A percentile compares a stretch with the other conserved stretches of the same genome.
Evolutionary conservation across 2,113 vertebrate genomes (phyloP).

Genomic region (Phocoena phocoena): DNA sequence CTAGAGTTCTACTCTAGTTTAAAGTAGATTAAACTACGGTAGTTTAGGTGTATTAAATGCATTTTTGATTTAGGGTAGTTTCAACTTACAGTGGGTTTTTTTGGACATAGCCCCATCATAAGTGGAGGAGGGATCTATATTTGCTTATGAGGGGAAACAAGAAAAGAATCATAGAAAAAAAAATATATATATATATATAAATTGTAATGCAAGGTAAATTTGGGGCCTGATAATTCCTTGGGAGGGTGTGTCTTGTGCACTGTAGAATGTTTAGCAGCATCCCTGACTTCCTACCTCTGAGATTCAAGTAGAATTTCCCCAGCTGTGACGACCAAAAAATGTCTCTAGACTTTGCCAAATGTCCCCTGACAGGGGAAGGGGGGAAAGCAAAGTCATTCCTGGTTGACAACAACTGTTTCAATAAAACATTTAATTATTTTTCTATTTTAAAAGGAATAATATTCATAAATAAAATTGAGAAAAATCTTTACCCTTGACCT

Average conservation of each 20-base stretch:
- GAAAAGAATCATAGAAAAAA: not conserved
- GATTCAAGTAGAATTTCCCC: not conserved
- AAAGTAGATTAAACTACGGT: not conserved
- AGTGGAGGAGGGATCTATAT: not conserved
- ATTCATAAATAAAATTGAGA: not conserved
- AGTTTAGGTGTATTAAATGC: not conserved
- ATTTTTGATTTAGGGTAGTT: not conserved
- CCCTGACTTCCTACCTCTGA: not conserved
- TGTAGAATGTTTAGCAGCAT: not conserved
- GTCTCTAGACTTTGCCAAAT: not conserved
- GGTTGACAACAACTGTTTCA: not conserved
- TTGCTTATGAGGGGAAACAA: not conserved
- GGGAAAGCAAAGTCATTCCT: not conserved
- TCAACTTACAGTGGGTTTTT: not conserved
- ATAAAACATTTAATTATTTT: not conserved
- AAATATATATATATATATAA: no score
- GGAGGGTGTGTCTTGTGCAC: not conserved
- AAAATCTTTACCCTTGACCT: conserved; percentile 51
- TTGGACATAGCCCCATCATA: not conserved
- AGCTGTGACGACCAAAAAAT: not conserved
- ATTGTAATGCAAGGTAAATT: not conserved
- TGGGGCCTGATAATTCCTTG: not conserved
- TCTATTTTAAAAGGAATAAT: not conserved
- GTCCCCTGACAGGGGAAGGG: no score
- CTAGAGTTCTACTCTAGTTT: not conserved